These are phyloP conservation scores for Molanna angustata DNA, from an alignment of 2,888 invertebrate genomes.

Conservation along the genomic window DNA sequence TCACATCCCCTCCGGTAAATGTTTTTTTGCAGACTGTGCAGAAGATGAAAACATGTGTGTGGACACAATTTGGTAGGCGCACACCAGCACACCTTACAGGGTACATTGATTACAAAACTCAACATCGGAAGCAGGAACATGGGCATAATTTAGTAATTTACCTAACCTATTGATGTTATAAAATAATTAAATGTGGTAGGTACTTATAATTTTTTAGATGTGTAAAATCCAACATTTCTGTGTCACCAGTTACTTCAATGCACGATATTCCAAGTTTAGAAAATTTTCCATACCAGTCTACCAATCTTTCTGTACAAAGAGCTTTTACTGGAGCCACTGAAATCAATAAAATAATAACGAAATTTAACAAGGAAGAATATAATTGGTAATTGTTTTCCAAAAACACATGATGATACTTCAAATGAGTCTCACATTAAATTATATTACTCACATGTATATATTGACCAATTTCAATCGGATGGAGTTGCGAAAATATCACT, in stretches of 20 bases:
- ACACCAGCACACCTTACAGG: too few relatives aligned
- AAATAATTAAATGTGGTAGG: not conserved
- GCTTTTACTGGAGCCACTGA: slow-evolving; percentile 80
- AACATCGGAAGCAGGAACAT: too few relatives aligned
- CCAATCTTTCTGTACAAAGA: slow-evolving; percentile 66
- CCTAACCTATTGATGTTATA: not conserved
- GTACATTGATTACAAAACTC: too few relatives aligned
- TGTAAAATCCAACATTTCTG: slow-evolving; percentile 60
- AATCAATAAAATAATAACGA: not conserved
- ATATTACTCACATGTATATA: too few relatives aligned
- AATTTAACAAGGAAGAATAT: not conserved
- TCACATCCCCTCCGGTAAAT: too few relatives aligned
- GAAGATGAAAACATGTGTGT: not conserved
- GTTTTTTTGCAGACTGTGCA: too few relatives aligned
- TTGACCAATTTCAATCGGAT: too few relatives aligned
- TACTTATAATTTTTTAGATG: slow-evolving; percentile 47
- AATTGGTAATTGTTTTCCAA: too few relatives aligned
- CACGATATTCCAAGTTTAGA: slow-evolving; percentile 59
- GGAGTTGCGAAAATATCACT: too few relatives aligned
- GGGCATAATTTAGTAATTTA: not conserved
- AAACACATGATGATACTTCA: too few relatives aligned
- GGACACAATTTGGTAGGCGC: too few relatives aligned
- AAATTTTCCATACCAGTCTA: slow-evolving; percentile 74
- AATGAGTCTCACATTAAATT: too few relatives aligned
- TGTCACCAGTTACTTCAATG: slow-evolving; percentile 74